phyloP scores from a whole-genome alignment of 2,113 vertebrate genomes.

The Cephalophus harveyi region DNA sequence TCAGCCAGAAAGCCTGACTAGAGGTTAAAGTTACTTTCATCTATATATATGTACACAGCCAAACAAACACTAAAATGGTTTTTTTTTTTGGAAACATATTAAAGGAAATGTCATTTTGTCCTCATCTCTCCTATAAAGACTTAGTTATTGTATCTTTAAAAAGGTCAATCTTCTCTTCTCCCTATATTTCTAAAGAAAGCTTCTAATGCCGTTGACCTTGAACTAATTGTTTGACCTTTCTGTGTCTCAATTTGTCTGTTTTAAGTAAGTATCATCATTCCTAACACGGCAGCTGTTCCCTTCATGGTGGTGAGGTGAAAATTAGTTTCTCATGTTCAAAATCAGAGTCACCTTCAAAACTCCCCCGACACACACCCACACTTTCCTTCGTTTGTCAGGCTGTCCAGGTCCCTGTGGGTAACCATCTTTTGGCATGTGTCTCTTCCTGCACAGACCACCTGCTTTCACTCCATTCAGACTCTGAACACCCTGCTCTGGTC shows the following conservation, averaged over 20 bases:
- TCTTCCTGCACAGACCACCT: background rate
- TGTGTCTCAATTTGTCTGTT: background rate
- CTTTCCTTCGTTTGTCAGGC: background rate
- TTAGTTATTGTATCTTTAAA: constrained; percentile 15
- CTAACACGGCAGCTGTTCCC: background rate
- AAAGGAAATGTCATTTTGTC: constrained; percentile 29
- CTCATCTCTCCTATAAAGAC: constrained; percentile 26
- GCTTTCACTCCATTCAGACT: background rate
- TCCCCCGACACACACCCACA: rapidly evolving
- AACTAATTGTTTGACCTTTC: background rate
- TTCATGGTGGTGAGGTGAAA: background rate
- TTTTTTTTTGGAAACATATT: background rate
- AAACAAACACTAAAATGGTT: background rate
- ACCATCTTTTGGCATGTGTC: background rate
- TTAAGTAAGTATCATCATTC: background rate
- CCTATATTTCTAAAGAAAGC: background rate
- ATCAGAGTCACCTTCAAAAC: background rate
- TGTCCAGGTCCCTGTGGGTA: background rate
- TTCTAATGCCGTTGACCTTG: background rate
- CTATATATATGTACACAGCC: background rate
- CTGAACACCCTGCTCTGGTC: background rate
- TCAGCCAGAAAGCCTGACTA: background rate
- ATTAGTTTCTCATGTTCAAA: background rate
- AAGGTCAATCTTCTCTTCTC: constrained; percentile 1
- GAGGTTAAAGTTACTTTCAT: background rate